A percentile compares a stretch with the other conserved stretches of the same genome.
These are phyloP conservation scores for Daubentonia madagascariensis DNA, from an alignment of 2,113 vertebrate genomes.

Conservation along the genomic window DNA sequence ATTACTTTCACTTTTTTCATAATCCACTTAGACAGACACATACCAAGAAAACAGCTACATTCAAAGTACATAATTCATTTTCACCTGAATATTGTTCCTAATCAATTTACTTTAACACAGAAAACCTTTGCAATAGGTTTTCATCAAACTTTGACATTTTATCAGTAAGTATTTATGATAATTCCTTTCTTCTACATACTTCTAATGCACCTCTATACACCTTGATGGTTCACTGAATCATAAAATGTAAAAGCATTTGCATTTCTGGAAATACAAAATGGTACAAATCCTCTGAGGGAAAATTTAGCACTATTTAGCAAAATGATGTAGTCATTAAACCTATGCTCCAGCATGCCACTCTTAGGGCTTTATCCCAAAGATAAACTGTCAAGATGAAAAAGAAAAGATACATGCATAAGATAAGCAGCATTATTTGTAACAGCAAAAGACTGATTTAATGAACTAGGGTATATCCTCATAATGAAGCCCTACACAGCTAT, in stretches of 20 bases:
- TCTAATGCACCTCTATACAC: background rate
- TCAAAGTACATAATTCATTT: background rate
- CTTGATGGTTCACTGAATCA: background rate
- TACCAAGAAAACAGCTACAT: background rate
- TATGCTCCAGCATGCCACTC: background rate
- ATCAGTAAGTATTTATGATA: background rate
- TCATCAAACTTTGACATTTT: background rate
- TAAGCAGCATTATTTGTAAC: background rate
- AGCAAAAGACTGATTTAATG: background rate
- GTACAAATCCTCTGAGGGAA: background rate
- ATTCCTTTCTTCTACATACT: background rate
- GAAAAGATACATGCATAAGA: background rate
- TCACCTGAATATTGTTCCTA: background rate
- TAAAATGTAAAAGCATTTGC: background rate
- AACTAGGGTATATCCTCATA: background rate
- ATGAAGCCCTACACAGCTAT: background rate
- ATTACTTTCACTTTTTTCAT: background rate
- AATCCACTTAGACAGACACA: background rate
- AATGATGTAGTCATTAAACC: background rate
- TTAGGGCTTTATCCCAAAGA: background rate
- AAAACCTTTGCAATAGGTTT: background rate
- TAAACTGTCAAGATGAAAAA: background rate
- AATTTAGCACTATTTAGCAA: background rate
- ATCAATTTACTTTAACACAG: background rate
- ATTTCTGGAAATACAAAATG: slow-evolving; percentile 14